Evolutionary conservation across 1,140 invertebrate species (phyloP), one percentile per base, ranked within the genome.

Genomic region (Pinna nobilis): DNA sequence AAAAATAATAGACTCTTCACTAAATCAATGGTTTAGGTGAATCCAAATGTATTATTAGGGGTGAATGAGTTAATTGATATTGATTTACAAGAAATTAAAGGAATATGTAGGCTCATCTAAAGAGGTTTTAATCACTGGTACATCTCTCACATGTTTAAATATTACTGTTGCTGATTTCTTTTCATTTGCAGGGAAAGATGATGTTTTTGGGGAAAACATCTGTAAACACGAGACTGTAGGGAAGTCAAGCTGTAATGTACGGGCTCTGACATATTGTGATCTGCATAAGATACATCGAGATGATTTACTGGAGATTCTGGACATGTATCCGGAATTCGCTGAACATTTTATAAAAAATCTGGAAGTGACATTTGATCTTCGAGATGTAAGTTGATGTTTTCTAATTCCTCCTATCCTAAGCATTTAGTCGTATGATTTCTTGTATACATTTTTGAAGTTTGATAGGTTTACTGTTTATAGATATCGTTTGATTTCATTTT

Each of bases 251-350:
- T 98, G 95, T 89, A 97, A 98, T 86, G 97, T 99, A n/a, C 92
- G 97, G 83, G 97, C 97, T n/a, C 91, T 99, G 77, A 99, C 97
- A 0, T 99, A 99, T 90, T 99, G 98, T 91, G 98, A 99, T 92
- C 92, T 99, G 60, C 98, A 99, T 89, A 98, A 98, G 89, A 97
- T 99, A 71, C 94, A 97, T 85, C 92, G 98, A 53, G 97, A 99
- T 87, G 98, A 99, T 89, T 90, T 99, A 49, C 91, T 99, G n/a
- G 97, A 99, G 86, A 97, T 99, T 28, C 90, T 99, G 41, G 97
- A 98, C 79, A 93, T 99, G 85, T 99, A 99, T 91, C 98, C 98
- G 0, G 98, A 99, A 89, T 99, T 99, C 90, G 93, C 94, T 55
- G 93, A 96, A 80, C 92, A 94, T 77, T 99, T 99, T 87, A 93